Evolutionary conservation across 1,140 invertebrate species (phyloP).

Genomic region (Platyura marginata): DNA sequence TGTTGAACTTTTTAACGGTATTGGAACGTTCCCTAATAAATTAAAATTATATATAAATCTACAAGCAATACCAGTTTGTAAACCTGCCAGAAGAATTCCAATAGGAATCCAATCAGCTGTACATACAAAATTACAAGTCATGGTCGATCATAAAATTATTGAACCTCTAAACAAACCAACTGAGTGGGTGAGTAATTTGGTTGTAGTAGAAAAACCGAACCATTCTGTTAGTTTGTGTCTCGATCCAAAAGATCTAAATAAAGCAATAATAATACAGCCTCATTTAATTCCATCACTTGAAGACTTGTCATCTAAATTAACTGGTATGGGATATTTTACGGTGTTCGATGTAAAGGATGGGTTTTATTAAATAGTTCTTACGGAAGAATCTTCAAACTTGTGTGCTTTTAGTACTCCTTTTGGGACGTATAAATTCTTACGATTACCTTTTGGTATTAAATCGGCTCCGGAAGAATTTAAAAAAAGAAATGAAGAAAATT

Average conservation of each 20-base stretch:
- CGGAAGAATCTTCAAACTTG: constrained; percentile 1
- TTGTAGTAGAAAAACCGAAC: constrained; percentile 21
- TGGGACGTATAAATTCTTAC: constrained; percentile 19
- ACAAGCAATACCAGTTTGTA: constrained; percentile 5
- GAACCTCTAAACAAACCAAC: constrained; percentile 12
- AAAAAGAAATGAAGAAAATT: constrained; percentile 10
- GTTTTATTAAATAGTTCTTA: constrained; percentile 4
- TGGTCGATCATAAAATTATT: constrained; percentile 11
- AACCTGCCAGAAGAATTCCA: constrained; percentile 9
- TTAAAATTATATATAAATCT: constrained; percentile 1
- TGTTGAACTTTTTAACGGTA: neutral
- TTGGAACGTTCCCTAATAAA: constrained; percentile 5
- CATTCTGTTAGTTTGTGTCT: constrained; percentile 19
- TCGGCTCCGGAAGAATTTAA: constrained; percentile 21
- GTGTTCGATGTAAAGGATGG: constrained; percentile 6
- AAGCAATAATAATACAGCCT: constrained; percentile 1
- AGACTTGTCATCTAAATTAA: neutral
- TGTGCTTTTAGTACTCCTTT: constrained; percentile 11
- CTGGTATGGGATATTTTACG: constrained; percentile 2
- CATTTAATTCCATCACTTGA: neutral
- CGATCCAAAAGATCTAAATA: constrained; percentile 21
- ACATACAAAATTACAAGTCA: constrained; percentile 9
- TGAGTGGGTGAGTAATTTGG: constrained; percentile 22
- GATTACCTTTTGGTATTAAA: constrained; percentile 25
- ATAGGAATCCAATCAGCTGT: constrained; percentile 8